These are phyloP conservation scores for Drosophila rellima DNA, from an alignment of 2,888 invertebrate species.

Conservation along the genomic window DNA sequence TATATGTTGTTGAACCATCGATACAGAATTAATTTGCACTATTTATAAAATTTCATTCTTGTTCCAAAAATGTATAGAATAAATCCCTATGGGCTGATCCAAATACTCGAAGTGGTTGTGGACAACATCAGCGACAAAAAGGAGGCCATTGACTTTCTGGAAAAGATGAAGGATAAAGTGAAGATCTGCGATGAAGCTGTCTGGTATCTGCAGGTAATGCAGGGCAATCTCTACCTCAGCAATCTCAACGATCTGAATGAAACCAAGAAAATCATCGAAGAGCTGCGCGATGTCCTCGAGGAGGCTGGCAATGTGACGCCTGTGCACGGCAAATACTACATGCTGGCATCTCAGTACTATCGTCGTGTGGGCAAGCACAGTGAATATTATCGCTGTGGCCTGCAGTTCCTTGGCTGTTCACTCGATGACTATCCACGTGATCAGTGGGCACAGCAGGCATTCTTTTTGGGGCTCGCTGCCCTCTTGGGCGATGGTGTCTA, in stretches of 20 bases:
- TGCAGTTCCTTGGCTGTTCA: slow-evolving; percentile 93
- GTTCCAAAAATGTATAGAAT: slow-evolving; percentile 89
- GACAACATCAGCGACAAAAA: slow-evolving; percentile 92
- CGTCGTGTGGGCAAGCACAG: slow-evolving; percentile 94
- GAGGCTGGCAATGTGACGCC: slow-evolving; percentile 96
- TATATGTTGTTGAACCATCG: too few relatives aligned
- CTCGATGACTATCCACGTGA: slow-evolving; percentile 89
- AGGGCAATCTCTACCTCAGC: slow-evolving; percentile 92
- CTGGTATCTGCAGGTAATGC: slow-evolving; percentile 89
- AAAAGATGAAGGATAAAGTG: slow-evolving; percentile 95
- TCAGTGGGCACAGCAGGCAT: slow-evolving; percentile 92
- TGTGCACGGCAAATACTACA: slow-evolving; percentile 97
- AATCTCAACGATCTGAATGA: slow-evolving; percentile 92
- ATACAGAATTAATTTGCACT: too few relatives aligned
- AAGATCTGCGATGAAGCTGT: slow-evolving; percentile 94
- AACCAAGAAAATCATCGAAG: slow-evolving; percentile 94
- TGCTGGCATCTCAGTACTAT: slow-evolving; percentile 96
- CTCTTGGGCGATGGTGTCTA: slow-evolving; percentile 97
- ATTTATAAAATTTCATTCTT: too few relatives aligned
- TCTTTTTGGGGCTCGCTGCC: slow-evolving; percentile 96
- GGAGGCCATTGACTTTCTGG: slow-evolving; percentile 94
- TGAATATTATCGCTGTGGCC: slow-evolving; percentile 97
- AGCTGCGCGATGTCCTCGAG: slow-evolving; percentile 93
- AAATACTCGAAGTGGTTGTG: slow-evolving; percentile 92
- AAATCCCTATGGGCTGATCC: slow-evolving; percentile 96